phyloP scores from a whole-genome alignment of 2,797 vertebrate species.

The Pseudochirops corinnae region DNA sequence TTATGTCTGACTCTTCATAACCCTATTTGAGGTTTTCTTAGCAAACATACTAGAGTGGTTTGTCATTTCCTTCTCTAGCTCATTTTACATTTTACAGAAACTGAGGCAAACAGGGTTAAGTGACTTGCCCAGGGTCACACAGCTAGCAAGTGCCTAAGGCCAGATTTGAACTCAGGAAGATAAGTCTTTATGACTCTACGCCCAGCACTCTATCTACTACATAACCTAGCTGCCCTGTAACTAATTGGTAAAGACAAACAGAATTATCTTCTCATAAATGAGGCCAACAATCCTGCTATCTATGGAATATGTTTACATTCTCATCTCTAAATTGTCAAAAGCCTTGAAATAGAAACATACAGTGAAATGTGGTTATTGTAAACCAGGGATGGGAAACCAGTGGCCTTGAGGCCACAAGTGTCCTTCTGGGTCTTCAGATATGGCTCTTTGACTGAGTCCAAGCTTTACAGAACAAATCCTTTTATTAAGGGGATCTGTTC shows the following conservation, averaged over 20 bases:
- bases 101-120: background rate
- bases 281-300: conserved; percentile 15
- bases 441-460: too few species aligned
- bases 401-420: too few species aligned
- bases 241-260: conserved; percentile 11
- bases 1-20: background rate
- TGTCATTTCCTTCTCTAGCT: background rate
- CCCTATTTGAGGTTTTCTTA: background rate
- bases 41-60: background rate
- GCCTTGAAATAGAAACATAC: conserved; percentile 28
- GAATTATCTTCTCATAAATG: conserved; percentile 21
- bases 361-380: conserved; percentile 40
- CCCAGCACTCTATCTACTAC: background rate
- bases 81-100: background rate
- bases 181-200: background rate
- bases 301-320: background rate
- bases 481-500: too few species aligned
- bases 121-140: background rate
- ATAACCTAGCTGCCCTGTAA: background rate
- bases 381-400: background rate
- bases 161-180: background rate
- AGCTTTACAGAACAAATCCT: too few species aligned
- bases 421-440: too few species aligned
- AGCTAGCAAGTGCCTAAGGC: background rate
- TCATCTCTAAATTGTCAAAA: background rate